Base-by-base conservation (phyloP, 2,113 vertebrate species). In the Spheniscus mendiculus region DNA sequence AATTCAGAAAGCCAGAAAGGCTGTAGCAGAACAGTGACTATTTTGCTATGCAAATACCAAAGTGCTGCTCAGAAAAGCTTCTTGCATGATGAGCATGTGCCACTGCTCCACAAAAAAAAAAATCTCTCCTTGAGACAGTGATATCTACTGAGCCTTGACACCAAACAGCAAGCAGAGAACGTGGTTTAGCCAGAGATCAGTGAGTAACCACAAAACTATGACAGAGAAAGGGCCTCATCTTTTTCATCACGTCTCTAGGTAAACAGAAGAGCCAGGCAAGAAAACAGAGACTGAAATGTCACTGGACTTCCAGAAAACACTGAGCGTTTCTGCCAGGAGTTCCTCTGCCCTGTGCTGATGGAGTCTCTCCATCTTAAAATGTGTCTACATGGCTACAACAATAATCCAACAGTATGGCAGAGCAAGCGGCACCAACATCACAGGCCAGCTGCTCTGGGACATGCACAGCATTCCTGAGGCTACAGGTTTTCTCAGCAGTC, bases 371-470 rank as follows among this genome's bases (percentile, higher is more conserved):
- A 47, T 21, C 42, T n/a, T 40, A 3, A 82, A 29, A 14, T 8
- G 10, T 12, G 42, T n/a, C 29, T 38, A 10, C 32, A 15, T 0
- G 3, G 21, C 34, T 34, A 29, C 1, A 0, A 56, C 58, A 81
- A 38, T 4, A 52, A 72, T 5, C 29, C 81, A 78, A 15, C 15
- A 56, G 32, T 29, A 25, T 2, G 9, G 42, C 3, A 1, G 45
- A 76, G 27, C 32, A 32, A 23, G 44, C 59, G 67, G 36, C 47
- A 83, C 9, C 36, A 42, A 44, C 34, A 80, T 49, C 62, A 29
- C 23, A 15, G 56, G n/a, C 9, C 40, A 53, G 20, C 23, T 61
- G 45, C 40, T 52, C 23, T 3, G 2, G 52, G 29, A 49, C 40
- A n/a, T 0, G 2, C 11, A 30, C 2, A 34, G 56, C 5, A 1